Evolutionary conservation across 2,888 invertebrate species (phyloP).

Genomic region (Ormyrus labotus): DNA sequence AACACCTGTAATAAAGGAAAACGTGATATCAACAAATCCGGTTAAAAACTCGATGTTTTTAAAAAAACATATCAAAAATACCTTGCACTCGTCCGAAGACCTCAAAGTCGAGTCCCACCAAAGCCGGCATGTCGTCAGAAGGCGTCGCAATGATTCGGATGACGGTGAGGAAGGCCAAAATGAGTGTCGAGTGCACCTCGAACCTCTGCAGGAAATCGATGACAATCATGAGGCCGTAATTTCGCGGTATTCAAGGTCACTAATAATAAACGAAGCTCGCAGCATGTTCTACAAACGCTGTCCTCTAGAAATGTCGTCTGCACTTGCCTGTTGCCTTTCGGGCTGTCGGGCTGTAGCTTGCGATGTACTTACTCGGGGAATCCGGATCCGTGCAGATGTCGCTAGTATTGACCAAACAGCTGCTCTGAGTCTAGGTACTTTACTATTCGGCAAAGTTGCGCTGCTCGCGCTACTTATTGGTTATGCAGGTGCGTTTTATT

Average conservation of each 20-base stretch:
- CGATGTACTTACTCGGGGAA: background rate
- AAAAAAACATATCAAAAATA: constrained; percentile 47
- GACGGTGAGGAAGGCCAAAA: constrained; percentile 29
- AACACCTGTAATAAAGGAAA: constrained; percentile 69
- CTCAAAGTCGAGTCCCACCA: constrained; percentile 73
- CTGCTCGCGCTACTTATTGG: too few relatives aligned
- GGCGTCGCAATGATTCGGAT: constrained; percentile 1
- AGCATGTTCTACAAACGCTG: constrained; percentile 15
- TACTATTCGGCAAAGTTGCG: too few relatives aligned
- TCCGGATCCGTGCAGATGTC: background rate
- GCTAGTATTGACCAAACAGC: too few relatives aligned
- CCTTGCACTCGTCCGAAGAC: constrained; percentile 74
- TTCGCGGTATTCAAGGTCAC: constrained; percentile 33
- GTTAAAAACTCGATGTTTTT: background rate
- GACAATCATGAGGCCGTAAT: constrained; percentile 35
- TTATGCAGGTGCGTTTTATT: too few relatives aligned
- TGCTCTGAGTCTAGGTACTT: too few relatives aligned
- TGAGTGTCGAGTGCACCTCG: constrained; percentile 51
- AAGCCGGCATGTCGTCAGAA: constrained; percentile 60
- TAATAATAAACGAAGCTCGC: constrained; percentile 26
- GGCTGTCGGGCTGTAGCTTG: too few relatives aligned
- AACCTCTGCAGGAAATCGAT: constrained; percentile 46
- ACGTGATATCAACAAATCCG: constrained; percentile 48
- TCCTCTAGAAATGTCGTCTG: too few relatives aligned
- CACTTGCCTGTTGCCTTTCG: too few relatives aligned